Evolutionary conservation across 2,888 invertebrate species (phyloP).

Genomic region (Chrysolina oricalcia): DNA sequence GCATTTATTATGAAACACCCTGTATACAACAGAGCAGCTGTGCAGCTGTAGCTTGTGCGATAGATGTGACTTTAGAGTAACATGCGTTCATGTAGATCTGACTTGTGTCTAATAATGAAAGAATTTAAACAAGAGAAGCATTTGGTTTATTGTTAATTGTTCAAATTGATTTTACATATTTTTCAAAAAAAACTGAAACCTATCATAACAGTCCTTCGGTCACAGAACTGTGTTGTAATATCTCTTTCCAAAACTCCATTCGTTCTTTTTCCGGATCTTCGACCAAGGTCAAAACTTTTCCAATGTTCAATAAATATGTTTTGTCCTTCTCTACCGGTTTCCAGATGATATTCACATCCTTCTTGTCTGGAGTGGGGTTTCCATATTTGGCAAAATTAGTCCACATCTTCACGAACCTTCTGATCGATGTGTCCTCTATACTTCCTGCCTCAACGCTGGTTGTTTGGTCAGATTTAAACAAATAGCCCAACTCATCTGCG

Average conservation of each 20-base stretch:
- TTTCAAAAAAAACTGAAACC: neutral
- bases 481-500: constrained; percentile 60
- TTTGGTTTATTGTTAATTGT: neutral
- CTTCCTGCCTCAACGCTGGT: constrained; percentile 55
- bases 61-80: too few relatives aligned
- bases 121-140: too few relatives aligned
- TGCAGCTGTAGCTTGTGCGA: too few relatives aligned
- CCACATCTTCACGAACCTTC: constrained; percentile 61
- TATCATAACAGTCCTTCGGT: neutral
- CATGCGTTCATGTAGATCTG: too few relatives aligned
- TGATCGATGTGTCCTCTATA: constrained; percentile 58
- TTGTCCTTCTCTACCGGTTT: constrained; percentile 53
- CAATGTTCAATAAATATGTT: constrained; percentile 62
- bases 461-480: constrained; percentile 54
- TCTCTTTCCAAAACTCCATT: constrained; percentile 61
- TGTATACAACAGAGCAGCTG: too few relatives aligned
- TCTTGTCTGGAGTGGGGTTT: constrained; percentile 54
- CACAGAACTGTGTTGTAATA: constrained; percentile 18
- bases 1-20: too few relatives aligned
- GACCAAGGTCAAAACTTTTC: constrained; percentile 54
- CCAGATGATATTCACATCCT: constrained; percentile 56
- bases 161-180: neutral
- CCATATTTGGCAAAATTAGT: constrained; percentile 62
- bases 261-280: constrained; percentile 59
- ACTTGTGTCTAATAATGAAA: too few relatives aligned